Conservation (phyloP, 2,113 vertebrate species). For the Misgurnus mizolepis region DNA sequence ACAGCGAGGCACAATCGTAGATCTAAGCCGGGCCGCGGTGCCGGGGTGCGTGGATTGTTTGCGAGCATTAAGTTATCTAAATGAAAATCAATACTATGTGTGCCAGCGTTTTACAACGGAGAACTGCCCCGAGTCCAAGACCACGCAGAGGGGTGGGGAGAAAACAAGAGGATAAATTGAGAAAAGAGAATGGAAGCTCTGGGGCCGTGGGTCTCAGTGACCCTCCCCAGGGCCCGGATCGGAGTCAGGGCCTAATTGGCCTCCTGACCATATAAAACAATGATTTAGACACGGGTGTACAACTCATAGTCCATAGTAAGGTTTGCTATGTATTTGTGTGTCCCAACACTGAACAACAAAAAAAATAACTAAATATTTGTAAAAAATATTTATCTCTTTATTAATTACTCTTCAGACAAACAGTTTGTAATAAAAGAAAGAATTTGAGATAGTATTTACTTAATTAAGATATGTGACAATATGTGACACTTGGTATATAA, state of each 20-base stretch:
- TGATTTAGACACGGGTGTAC: not conserved
- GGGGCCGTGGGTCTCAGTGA: constrained; percentile 49
- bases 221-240: constrained; percentile 72
- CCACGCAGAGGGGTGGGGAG: constrained; percentile 52
- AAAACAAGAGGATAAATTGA: constrained; percentile 30
- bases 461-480: no score
- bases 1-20: constrained; percentile 77
- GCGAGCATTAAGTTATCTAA: constrained; percentile 98
- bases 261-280: constrained; percentile 50
- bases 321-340: constrained; percentile 62
- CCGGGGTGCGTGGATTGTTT: constrained; percentile 84
- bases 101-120: constrained; percentile 83
- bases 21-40: constrained; percentile 82
- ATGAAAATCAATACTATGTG: constrained; percentile 98
- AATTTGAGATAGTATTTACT: no score
- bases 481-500: no score
- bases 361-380: no score
- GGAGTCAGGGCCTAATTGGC: constrained; percentile 81
- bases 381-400: no score
- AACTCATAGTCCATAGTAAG: constrained; percentile 63
- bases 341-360: no score
- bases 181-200: constrained; percentile 56
- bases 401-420: no score
- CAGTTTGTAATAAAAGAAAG: no score
- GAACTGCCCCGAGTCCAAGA: constrained; percentile 83